These are phyloP conservation scores for Triplophysa tibetana DNA, from an alignment of 2,113 vertebrate genomes.

Conservation along the genomic window DNA sequence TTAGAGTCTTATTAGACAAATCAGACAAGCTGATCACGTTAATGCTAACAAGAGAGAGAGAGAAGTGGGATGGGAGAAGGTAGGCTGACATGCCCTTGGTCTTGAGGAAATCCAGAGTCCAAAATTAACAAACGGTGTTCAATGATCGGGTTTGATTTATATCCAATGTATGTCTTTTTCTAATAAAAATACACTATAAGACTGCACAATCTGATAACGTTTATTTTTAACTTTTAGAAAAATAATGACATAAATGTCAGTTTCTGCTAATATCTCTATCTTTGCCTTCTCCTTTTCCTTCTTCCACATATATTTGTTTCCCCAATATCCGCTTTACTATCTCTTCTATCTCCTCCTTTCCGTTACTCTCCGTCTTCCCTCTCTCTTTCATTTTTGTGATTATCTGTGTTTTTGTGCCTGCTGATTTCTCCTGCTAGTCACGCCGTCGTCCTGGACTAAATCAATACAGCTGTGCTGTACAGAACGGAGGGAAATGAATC, in stretches of 20 bases:
- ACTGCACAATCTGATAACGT: too few relatives aligned
- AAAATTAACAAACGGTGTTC: not conserved
- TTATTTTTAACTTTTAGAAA: too few relatives aligned
- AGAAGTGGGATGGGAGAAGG: not conserved
- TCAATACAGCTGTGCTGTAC: conserved; percentile 71
- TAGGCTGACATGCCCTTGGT: conserved; percentile 30
- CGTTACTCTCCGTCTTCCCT: conserved; percentile 34
- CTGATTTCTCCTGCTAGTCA: conserved; percentile 76
- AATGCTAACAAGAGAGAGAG: not conserved
- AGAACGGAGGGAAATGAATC: conserved; percentile 54
- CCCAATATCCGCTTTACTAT: conserved; percentile 12
- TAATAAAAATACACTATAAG: too few relatives aligned
- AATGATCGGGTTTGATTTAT: conserved; percentile 52
- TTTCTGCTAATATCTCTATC: too few relatives aligned
- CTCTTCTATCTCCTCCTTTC: conserved; percentile 23
- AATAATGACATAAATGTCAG: not conserved
- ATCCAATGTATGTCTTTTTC: conserved; percentile 47
- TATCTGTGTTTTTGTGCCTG: conserved; percentile 34
- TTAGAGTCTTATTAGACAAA: conserved; percentile 48
- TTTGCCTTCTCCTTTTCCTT: not conserved
- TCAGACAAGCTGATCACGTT: conserved; percentile 33
- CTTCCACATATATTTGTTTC: not conserved
- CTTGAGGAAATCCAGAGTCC: conserved; percentile 2
- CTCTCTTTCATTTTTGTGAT: not conserved
- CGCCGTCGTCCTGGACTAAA: conserved; percentile 76